A percentile compares a stretch with the other conserved stretches of the same genome.
These are phyloP conservation scores for Archips xylosteana DNA, from an alignment of 2,888 invertebrate species.

Conservation along the genomic window DNA sequence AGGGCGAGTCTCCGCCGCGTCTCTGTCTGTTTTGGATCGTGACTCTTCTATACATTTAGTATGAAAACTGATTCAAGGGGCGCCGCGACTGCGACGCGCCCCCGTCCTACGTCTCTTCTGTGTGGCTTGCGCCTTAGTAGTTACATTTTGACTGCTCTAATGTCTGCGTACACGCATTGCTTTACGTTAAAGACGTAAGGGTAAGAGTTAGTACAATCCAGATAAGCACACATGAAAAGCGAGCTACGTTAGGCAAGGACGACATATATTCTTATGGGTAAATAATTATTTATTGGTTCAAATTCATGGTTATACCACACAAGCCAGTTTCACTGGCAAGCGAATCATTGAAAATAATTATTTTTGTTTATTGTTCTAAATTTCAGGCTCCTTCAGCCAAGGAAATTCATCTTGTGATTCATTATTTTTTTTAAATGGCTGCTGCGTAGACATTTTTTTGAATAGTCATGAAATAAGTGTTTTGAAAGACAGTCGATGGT, in stretches of 20 bases:
- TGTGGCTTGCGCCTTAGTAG: too few species aligned
- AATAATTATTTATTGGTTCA: constrained; percentile 22
- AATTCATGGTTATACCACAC: constrained; percentile 34
- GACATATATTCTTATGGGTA: constrained; percentile 17
- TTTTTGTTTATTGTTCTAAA: constrained; percentile 34
- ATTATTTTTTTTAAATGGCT: not conserved
- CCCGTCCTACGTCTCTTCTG: too few species aligned
- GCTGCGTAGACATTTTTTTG: too few species aligned
- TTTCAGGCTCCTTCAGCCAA: constrained; percentile 4
- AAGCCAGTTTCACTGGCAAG: constrained; percentile 39
- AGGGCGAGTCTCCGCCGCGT: too few species aligned
- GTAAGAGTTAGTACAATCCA: not conserved
- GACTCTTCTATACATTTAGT: too few species aligned
- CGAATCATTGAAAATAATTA: constrained; percentile 15
- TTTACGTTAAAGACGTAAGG: not conserved
- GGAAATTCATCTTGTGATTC: not conserved
- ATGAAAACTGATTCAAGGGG: too few species aligned
- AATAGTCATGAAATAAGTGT: too few species aligned
- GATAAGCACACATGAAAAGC: constrained; percentile 38
- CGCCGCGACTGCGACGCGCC: too few species aligned
- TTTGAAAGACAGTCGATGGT: too few species aligned
- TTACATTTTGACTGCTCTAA: not conserved
- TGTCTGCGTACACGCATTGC: not conserved
- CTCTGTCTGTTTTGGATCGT: too few species aligned
- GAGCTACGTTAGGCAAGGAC: constrained; percentile 29